Conservation (phyloP, 2,888 invertebrate species). For the Hermaeophaga mercurialis region DNA sequence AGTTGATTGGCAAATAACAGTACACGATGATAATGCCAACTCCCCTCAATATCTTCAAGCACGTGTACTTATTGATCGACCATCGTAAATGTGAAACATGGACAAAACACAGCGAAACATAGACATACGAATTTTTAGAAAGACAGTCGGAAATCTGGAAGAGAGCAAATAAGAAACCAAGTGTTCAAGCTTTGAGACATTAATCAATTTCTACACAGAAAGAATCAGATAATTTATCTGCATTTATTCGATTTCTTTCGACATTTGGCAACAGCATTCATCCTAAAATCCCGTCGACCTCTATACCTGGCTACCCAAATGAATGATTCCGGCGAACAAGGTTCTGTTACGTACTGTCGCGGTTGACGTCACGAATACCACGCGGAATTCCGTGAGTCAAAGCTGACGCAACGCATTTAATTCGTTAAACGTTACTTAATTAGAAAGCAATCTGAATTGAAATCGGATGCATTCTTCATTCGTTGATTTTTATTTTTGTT, state of each 20-base stretch:
- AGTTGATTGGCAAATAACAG: not conserved
- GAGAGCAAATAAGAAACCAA: too few relatives aligned
- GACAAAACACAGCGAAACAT: too few relatives aligned
- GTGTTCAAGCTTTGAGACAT: too few relatives aligned
- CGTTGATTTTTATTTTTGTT: too few relatives aligned
- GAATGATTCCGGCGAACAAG: not conserved
- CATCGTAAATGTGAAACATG: too few relatives aligned
- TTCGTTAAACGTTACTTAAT: too few relatives aligned
- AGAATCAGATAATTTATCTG: too few relatives aligned
- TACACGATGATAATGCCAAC: not conserved
- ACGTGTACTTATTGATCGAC: not conserved
- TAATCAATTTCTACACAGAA: too few relatives aligned
- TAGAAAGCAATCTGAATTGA: too few relatives aligned
- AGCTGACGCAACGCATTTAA: constrained; percentile 28
- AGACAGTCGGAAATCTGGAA: too few relatives aligned
- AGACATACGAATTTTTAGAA: too few relatives aligned
- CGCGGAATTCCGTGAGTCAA: constrained; percentile 17
- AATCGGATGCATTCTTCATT: too few relatives aligned
- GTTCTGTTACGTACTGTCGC: constrained; percentile 26
- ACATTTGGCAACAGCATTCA: constrained; percentile 3
- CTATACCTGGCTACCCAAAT: constrained; percentile 2
- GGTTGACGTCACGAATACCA: constrained; percentile 1
- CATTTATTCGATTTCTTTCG: not conserved
- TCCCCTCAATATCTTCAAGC: not conserved
- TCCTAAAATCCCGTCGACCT: not conserved